Evolutionary conservation across 2,888 invertebrate genomes (phyloP).

Genomic region (Sminthurides aquaticus): DNA sequence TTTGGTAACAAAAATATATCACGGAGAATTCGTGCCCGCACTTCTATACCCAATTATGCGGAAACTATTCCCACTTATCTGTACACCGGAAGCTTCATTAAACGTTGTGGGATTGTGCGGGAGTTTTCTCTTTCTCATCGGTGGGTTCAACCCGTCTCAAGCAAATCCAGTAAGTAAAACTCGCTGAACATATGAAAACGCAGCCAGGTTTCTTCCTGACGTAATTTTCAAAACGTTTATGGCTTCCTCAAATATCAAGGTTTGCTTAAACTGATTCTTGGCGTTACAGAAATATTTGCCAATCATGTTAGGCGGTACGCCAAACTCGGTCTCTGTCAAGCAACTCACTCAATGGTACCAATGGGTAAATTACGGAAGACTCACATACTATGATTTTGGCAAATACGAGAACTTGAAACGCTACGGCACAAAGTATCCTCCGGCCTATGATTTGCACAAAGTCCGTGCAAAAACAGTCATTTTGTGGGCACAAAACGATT

Average conservation of each 20-base stretch:
- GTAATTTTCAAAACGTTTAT: too few relatives aligned
- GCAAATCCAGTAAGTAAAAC: conserved; percentile 16
- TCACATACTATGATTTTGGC: conserved; percentile 45
- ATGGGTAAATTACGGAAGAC: conserved; percentile 29
- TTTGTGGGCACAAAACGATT: conserved; percentile 46
- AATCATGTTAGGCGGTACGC: conserved; percentile 22
- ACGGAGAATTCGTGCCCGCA: conserved; percentile 16
- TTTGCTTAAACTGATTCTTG: too few relatives aligned
- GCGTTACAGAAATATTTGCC: conserved; percentile 13
- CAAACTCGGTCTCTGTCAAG: conserved; percentile 13
- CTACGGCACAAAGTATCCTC: conserved; percentile 18
- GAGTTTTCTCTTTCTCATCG: conserved; percentile 8
- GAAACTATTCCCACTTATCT: conserved; percentile 9
- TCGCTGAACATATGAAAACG: too few relatives aligned
- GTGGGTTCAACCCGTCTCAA: conserved; percentile 17
- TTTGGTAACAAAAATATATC: too few relatives aligned
- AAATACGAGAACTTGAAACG: conserved; percentile 3
- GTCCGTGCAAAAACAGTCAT: conserved; percentile 40
- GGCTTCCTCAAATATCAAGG: too few relatives aligned
- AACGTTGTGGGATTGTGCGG: conserved; percentile 15
- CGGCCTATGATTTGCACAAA: conserved; percentile 17
- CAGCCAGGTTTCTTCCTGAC: too few relatives aligned
- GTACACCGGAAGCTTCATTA: conserved; percentile 14
- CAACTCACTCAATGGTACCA: conserved; percentile 23
- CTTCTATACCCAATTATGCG: conserved; percentile 8